Evolutionary conservation across 2,888 invertebrate genomes (phyloP), one percentile per base, ranked within the genome.

Genomic region (Rhingia campestris): DNA sequence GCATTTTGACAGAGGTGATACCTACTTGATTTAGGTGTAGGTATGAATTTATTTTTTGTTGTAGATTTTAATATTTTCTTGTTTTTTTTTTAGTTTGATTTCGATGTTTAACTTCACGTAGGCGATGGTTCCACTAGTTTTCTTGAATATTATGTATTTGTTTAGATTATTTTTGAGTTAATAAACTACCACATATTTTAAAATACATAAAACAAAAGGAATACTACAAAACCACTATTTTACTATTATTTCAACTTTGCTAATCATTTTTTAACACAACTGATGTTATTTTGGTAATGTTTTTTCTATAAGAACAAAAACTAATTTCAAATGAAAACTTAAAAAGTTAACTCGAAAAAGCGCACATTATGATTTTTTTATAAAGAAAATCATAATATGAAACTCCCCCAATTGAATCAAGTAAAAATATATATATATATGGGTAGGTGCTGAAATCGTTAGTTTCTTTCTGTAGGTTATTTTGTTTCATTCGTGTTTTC

Each of bases 1-100:
- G 92, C 95, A 95, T 95, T 87, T 88, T 90, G 47, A 45, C 30
- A 64, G 22, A 58, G 33, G 7, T 37, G 22, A 22, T 22, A 22
- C 22, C 22, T 22, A 22, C 1, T 22, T 22, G 22, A 22, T 2
- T 22, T 22, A 22, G 22, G 22, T 22, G 22, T 22, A 2, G 22
- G 22, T 22, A 22, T 22, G 9, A 14, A 37, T n/a, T 45, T 5
- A 30, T 10, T 22, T 32, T 49, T 32, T 10, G 4, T 22, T 49
- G 12, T 30, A 51, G 12, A 35, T 6, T 7, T 2, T 10, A 22
- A 39, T 73, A 12, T 51, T 30, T 49, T 22, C 6, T 10, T 61
- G 4, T 32, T 61, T 22, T 47, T 30, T 9, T 22, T 61, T 35
- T 6, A 6, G 22, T 5, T 14, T 47, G 33, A n/a, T 45, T 35